Evolutionary conservation across 2,888 invertebrate genomes (phyloP).

Genomic region (Acanthococcus lagerstroemiae): DNA sequence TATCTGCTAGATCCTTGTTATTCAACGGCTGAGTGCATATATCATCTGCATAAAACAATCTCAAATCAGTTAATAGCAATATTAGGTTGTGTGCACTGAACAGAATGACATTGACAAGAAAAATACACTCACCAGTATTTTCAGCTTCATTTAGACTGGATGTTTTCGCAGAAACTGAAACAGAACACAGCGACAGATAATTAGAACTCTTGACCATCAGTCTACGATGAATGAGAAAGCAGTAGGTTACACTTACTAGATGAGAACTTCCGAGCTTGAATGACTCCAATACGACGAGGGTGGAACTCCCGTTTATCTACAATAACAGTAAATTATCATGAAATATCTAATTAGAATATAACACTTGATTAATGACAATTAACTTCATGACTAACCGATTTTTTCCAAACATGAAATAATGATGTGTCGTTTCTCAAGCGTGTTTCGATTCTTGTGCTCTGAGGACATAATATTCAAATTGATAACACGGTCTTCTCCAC

Average conservation of each 20-base stretch:
- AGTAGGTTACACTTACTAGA: no score
- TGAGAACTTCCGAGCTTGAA: no score
- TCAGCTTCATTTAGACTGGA: no score
- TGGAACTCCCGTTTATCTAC: conserved; percentile 10
- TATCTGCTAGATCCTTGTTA: background rate
- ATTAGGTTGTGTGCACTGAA: no score
- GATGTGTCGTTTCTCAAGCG: conserved; percentile 10
- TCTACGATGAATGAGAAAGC: no score
- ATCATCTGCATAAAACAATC: no score
- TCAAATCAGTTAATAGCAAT: no score
- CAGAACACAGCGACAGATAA: no score
- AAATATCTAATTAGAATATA: background rate
- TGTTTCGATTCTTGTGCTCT: conserved; percentile 11
- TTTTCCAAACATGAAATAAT: conserved; percentile 23
- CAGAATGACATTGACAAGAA: no score
- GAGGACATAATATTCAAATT: background rate
- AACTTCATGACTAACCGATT: conserved; percentile 7
- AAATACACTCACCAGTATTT: no score
- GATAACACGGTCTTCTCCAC: background rate
- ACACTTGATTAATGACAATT: background rate
- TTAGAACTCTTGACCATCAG: no score
- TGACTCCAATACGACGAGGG: conserved; percentile 8
- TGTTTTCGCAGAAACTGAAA: no score
- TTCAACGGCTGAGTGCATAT: background rate
- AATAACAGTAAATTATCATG: background rate